Evolutionary conservation across 1,140 invertebrate species (phyloP).

Genomic region (Arion vulgaris): DNA sequence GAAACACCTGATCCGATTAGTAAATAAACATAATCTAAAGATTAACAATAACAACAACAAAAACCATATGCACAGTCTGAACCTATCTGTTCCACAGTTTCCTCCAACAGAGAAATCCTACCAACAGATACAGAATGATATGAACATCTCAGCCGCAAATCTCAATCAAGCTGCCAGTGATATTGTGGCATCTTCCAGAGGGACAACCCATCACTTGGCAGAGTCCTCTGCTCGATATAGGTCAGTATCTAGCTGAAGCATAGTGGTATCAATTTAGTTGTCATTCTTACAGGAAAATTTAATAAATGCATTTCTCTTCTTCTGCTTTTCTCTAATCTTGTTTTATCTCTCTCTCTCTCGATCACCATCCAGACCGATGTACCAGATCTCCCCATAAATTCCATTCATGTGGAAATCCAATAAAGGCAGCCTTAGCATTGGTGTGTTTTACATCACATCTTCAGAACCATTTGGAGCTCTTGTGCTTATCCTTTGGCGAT

Average conservation of each 20-base stretch:
- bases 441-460: too few relatives aligned
- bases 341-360: neutral
- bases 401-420: too few relatives aligned
- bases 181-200: constrained; percentile 81
- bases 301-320: neutral
- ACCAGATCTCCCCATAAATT: too few relatives aligned
- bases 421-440: too few relatives aligned
- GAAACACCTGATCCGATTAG: too few relatives aligned
- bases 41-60: too few relatives aligned
- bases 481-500: too few relatives aligned
- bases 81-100: constrained; percentile 54
- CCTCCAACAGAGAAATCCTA: constrained; percentile 62
- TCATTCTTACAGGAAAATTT: neutral
- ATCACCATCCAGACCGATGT: too few relatives aligned
- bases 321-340: neutral
- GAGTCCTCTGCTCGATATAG: constrained; percentile 82
- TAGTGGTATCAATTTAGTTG: neutral
- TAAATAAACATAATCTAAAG: too few relatives aligned
- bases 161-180: constrained; percentile 86
- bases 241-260: constrained; percentile 14
- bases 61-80: too few relatives aligned
- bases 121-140: constrained; percentile 85
- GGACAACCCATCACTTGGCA: constrained; percentile 79
- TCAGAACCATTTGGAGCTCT: too few relatives aligned
- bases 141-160: constrained; percentile 85